A percentile compares a stretch with the other conserved stretches of the same genome.
Evolutionary conservation across 2,888 invertebrate species (phyloP).

Genomic region (Nomada flava): DNA sequence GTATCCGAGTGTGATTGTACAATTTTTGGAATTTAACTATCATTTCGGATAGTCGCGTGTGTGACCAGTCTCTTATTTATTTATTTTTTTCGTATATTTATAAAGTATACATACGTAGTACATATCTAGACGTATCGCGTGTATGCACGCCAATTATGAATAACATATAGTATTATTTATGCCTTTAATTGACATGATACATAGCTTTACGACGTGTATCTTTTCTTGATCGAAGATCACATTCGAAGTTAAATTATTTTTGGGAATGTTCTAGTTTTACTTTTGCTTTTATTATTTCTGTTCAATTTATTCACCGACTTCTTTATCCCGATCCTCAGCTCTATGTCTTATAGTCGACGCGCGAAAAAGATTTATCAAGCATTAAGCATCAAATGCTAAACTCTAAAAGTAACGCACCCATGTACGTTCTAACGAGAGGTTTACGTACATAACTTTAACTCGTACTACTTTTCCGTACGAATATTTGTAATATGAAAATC

Average conservation of each 20-base stretch:
- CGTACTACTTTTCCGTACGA: constrained; percentile 45
- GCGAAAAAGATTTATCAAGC: constrained; percentile 50
- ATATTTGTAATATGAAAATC: constrained; percentile 61
- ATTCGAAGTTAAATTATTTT: constrained; percentile 27
- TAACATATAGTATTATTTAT: constrained; percentile 57
- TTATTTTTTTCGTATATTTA: constrained; percentile 52
- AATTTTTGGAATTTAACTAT: constrained; percentile 52
- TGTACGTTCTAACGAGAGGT: constrained; percentile 58
- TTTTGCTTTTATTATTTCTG: not conserved
- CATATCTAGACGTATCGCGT: constrained; percentile 45
- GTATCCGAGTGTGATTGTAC: constrained; percentile 64
- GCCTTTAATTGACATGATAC: constrained; percentile 72
- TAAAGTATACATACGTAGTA: constrained; percentile 39
- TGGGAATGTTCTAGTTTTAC: constrained; percentile 2
- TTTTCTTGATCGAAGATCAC: constrained; percentile 58
- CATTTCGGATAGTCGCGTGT: constrained; percentile 39
- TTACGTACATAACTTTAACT: constrained; percentile 37
- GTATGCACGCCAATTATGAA: constrained; percentile 48
- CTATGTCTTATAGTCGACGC: constrained; percentile 47
- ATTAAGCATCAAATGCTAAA: constrained; percentile 60
- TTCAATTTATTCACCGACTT: not conserved
- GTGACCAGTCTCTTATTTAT: constrained; percentile 54
- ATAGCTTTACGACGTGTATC: constrained; percentile 61
- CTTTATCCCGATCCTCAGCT: constrained; percentile 27
- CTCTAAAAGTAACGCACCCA: constrained; percentile 56